phyloP scores from a whole-genome alignment of 2,797 vertebrate species.

The Mus spretus region DNA sequence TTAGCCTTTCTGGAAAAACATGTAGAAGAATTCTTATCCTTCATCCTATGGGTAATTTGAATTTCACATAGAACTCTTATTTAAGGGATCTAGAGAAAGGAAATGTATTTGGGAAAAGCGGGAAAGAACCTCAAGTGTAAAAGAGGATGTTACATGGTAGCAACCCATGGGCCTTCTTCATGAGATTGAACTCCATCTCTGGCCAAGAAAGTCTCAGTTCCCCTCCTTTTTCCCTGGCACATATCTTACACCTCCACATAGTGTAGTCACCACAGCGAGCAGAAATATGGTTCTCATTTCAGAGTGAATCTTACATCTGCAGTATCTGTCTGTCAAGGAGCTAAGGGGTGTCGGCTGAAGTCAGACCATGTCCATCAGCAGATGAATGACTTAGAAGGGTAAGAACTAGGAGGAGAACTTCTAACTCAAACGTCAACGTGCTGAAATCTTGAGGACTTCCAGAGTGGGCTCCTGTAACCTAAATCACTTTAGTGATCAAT shows the following conservation, averaged over 20 bases:
- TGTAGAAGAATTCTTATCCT: background rate
- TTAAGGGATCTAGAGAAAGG: background rate
- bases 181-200: background rate
- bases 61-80: background rate
- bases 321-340: background rate
- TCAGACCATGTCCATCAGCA: background rate
- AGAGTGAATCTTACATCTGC: slow-evolving; percentile 42
- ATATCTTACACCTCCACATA: slow-evolving; percentile 35
- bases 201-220: slow-evolving; percentile 52
- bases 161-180: background rate
- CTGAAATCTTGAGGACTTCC: background rate
- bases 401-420: background rate
- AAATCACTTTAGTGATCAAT: slow-evolving; percentile 43
- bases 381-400: slow-evolving; percentile 8
- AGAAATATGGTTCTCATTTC: slow-evolving; percentile 60
- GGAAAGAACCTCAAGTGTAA: background rate
- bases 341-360: background rate
- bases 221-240: slow-evolving; percentile 17
- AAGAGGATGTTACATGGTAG: background rate
- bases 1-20: background rate
- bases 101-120: background rate
- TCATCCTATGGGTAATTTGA: background rate
- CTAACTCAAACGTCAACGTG: slow-evolving; percentile 22
- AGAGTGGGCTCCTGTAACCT: background rate
- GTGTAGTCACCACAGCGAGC: slow-evolving; percentile 35